Evolutionary conservation across 2,797 vertebrate genomes (phyloP).

Genomic region (Oreochromis grahami): DNA sequence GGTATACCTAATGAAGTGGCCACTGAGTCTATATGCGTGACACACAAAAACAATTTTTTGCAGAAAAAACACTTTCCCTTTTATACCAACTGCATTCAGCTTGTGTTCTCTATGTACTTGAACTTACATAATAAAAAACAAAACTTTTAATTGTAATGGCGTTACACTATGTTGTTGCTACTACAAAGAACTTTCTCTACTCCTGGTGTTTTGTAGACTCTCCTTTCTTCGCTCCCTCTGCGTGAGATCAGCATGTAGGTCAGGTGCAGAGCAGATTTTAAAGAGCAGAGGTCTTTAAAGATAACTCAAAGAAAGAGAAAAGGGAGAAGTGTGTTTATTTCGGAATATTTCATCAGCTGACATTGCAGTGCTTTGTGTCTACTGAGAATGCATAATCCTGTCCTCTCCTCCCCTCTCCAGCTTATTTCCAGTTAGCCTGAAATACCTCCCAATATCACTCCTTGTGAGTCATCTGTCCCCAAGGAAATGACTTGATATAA

Average conservation of each 20-base stretch:
- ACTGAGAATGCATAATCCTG: slow-evolving; percentile 22
- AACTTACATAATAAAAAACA: not conserved
- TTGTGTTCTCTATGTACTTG: not conserved
- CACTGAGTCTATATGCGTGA: not conserved
- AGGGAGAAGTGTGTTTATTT: slow-evolving; percentile 45
- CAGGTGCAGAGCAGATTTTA: slow-evolving; percentile 16
- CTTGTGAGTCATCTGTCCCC: slow-evolving; percentile 65
- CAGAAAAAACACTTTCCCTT: not conserved
- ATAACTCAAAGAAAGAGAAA: slow-evolving; percentile 13
- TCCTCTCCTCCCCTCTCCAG: not conserved
- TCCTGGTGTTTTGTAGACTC: not conserved
- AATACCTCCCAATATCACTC: slow-evolving; percentile 53
- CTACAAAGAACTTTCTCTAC: not conserved
- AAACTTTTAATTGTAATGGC: not conserved
- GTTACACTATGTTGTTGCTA: not conserved
- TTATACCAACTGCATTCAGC: not conserved
- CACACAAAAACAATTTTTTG: not conserved
- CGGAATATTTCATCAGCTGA: slow-evolving; percentile 50
- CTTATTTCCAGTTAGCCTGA: slow-evolving; percentile 36
- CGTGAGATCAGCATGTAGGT: slow-evolving; percentile 14
- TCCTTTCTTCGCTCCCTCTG: not conserved
- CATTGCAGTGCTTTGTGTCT: slow-evolving; percentile 22
- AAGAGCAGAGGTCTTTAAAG: slow-evolving; percentile 35
- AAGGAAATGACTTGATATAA: slow-evolving; percentile 67
- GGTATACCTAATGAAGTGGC: not conserved